Percentiles rank a stretch among this genome's conserved stretches.
Conservation (phyloP, 2,888 invertebrate species). For the Trachelus troglodyta region DNA sequence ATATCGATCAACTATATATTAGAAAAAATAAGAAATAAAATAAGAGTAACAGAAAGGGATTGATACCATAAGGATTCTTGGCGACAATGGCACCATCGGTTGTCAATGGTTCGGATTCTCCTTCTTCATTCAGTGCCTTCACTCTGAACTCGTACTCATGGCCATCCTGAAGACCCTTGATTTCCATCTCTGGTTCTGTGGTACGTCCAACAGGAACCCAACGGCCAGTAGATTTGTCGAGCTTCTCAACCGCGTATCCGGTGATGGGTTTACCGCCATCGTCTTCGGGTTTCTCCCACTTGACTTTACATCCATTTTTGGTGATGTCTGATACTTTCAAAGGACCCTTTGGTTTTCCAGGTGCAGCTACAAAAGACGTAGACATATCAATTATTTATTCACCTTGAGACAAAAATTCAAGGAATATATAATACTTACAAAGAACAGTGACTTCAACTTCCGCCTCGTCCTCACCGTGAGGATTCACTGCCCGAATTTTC, state of each 20-base stretch:
- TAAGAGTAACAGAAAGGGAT: not conserved
- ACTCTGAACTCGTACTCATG: constrained; percentile 95
- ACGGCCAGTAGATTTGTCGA: constrained; percentile 90
- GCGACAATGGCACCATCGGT: constrained; percentile 90
- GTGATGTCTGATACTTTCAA: constrained; percentile 89
- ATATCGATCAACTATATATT: not conserved
- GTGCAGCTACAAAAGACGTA: constrained; percentile 71
- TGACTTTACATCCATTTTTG: constrained; percentile 88
- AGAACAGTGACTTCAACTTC: constrained; percentile 94
- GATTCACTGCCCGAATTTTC: constrained; percentile 89
- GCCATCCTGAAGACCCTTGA: constrained; percentile 89
- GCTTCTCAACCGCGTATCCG: constrained; percentile 93
- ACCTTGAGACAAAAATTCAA: constrained; percentile 3
- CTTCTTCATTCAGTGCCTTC: constrained; percentile 93
- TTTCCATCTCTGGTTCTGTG: constrained; percentile 87
- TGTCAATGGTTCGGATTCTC: constrained; percentile 93
- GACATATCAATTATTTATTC: constrained; percentile 11
- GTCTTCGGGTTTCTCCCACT: constrained; percentile 95
- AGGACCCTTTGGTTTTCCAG: constrained; percentile 89
- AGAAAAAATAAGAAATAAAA: constrained; percentile 5
- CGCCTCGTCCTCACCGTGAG: constrained; percentile 92
- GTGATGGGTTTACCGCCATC: constrained; percentile 94
- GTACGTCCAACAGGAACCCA: constrained; percentile 95
- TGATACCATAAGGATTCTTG: constrained; percentile 92
- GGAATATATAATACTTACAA: constrained; percentile 66